A percentile compares a stretch with the other conserved stretches of the same genome.
Conservation (phyloP, 2,888 invertebrate species). For the Drosophila ustulata region DNA sequence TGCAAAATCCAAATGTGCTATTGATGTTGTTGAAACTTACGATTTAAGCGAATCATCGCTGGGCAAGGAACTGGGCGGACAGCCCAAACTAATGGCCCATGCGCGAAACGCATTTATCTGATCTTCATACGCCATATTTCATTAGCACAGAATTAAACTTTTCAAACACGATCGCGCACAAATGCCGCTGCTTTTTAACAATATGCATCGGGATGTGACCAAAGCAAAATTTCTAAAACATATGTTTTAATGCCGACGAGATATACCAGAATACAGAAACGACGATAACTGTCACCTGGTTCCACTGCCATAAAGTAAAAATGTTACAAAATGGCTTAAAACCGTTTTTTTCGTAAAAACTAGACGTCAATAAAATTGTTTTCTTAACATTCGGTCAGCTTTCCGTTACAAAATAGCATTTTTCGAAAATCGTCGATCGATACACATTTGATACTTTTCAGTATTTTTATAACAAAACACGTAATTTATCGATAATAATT, state of each 20-base stretch:
- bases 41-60: constrained; percentile 81
- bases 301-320: too few species aligned
- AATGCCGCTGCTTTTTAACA: constrained; percentile 10
- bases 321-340: too few species aligned
- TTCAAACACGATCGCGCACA: constrained; percentile 39
- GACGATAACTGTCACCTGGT: too few species aligned
- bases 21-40: constrained; percentile 63
- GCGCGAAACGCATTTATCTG: constrained; percentile 74
- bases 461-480: too few species aligned
- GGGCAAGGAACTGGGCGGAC: constrained; percentile 76
- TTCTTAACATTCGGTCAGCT: too few species aligned
- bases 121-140: constrained; percentile 55
- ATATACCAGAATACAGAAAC: too few species aligned
- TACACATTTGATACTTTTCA: too few species aligned
- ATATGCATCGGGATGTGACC: not conserved
- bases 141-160: not conserved
- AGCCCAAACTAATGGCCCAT: constrained; percentile 83
- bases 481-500: constrained; percentile 9
- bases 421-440: too few species aligned
- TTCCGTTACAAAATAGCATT: too few species aligned
- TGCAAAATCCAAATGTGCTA: not conserved
- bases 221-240: not conserved
- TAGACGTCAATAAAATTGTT: too few species aligned
- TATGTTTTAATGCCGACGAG: too few species aligned
- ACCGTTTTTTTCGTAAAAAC: too few species aligned